Percentiles rank a stretch among this genome's conserved stretches.
Conservation (phyloP, 2,797 vertebrate genomes). For the Melanotaenia maccullochi region DNA sequence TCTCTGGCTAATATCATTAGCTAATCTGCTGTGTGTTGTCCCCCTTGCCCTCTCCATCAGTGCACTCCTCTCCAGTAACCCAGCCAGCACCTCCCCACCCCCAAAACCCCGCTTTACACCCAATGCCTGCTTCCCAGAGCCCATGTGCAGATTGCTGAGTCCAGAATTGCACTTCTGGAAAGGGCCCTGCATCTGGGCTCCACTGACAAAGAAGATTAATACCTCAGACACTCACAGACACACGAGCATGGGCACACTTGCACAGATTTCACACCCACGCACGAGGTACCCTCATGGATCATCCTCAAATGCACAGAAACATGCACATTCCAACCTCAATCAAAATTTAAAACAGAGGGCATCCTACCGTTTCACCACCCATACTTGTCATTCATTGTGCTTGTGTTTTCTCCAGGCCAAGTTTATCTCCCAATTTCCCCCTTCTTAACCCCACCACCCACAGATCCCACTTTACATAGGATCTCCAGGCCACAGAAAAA, state of each 20-base stretch:
- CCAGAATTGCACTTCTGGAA: constrained; percentile 94
- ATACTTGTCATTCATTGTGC: constrained; percentile 49
- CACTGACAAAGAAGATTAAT: constrained; percentile 99
- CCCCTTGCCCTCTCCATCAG: constrained; percentile 76
- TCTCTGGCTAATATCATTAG: constrained; percentile 84
- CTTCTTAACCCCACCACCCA: constrained; percentile 37
- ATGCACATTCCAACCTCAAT: constrained; percentile 50
- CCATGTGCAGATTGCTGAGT: constrained; percentile 91
- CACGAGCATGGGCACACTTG: constrained; percentile 50
- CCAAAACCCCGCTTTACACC: constrained; percentile 39
- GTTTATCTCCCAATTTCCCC: constrained; percentile 56
- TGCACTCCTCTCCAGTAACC: constrained; percentile 49
- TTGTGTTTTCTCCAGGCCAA: constrained; percentile 66
- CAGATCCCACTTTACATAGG: constrained; percentile 84
- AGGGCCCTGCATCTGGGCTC: constrained; percentile 96
- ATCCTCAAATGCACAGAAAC: constrained; percentile 52
- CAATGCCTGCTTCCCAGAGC: constrained; percentile 70
- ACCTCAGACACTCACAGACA: constrained; percentile 80
- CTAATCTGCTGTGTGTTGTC: constrained; percentile 85
- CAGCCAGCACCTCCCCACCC: constrained; percentile 54
- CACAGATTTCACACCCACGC: constrained; percentile 47
- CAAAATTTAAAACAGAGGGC: constrained; percentile 69
- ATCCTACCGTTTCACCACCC: constrained; percentile 45
- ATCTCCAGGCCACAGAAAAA: constrained; percentile 88
- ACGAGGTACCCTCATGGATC: constrained; percentile 57